Conservation (phyloP, 2,113 vertebrate species). For the Rynchops niger region DNA sequence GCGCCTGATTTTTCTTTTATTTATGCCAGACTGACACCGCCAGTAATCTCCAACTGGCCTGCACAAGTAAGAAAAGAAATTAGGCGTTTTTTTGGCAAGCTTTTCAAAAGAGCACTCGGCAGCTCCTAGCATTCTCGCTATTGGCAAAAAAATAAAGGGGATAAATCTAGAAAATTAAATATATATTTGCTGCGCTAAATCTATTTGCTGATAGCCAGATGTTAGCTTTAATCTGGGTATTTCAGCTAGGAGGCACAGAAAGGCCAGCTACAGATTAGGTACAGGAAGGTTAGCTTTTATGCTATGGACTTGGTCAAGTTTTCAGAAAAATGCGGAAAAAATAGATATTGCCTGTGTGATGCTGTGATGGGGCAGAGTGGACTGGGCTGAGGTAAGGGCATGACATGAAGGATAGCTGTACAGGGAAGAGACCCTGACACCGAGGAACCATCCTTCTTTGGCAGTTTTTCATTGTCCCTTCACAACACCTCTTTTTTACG, state of each 20-base stretch:
- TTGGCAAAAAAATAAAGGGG: conserved; percentile 51
- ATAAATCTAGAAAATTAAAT: conserved; percentile 38
- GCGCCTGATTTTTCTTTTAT: neutral
- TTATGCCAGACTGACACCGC: neutral
- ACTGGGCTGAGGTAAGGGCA: neutral
- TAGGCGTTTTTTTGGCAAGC: neutral
- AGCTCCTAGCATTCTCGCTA: neutral
- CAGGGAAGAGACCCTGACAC: neutral
- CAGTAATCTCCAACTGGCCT: neutral
- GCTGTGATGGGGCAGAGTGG: neutral
- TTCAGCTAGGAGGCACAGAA: neutral
- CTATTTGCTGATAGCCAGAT: conserved; percentile 49
- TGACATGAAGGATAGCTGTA: neutral
- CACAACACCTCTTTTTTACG: neutral
- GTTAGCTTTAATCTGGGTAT: neutral
- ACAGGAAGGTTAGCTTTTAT: neutral
- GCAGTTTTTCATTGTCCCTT: neutral
- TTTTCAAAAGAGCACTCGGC: conserved; percentile 33
- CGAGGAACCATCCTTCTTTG: neutral
- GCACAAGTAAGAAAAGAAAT: conserved; percentile 9
- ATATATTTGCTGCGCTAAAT: conserved; percentile 7
- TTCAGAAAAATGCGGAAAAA: neutral
- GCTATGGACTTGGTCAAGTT: neutral
- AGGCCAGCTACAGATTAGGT: neutral
- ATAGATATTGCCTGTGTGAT: neutral